Conservation (phyloP, 2,797 vertebrate genomes). For the Lagorchestes hirsutus region DNA sequence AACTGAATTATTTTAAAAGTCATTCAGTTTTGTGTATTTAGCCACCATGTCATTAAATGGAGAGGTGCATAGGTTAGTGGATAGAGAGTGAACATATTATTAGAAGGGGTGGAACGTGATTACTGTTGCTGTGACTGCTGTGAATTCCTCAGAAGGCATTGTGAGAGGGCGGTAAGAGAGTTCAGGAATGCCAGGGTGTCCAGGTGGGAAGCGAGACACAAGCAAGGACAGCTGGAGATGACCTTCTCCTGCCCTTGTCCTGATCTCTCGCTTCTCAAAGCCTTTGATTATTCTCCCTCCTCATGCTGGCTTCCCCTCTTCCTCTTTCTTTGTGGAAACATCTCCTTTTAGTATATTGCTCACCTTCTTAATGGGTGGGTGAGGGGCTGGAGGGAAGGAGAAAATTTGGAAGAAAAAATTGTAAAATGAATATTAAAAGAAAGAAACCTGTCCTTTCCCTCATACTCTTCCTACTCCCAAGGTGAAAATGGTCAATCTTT, state of each 20-base stretch:
- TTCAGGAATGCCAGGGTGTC: background rate
- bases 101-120: background rate
- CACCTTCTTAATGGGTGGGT: background rate
- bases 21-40: background rate
- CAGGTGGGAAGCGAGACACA: background rate
- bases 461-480: background rate
- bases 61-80: background rate
- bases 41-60: background rate
- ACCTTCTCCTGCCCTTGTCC: background rate
- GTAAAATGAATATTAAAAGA: background rate
- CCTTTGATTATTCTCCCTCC: background rate
- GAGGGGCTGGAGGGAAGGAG: background rate
- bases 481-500: background rate
- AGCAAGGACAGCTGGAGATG: background rate
- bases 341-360: background rate
- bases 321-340: background rate
- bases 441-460: background rate
- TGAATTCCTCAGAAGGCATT: background rate
- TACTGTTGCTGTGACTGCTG: background rate
- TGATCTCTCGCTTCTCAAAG: background rate
- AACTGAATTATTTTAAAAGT: background rate
- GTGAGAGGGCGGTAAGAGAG: background rate
- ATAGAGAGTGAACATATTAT: background rate
- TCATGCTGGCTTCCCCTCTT: background rate
- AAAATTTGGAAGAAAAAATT: background rate